These are phyloP conservation scores for Nysson spinosus DNA, from an alignment of 2,888 invertebrate genomes.

Conservation along the genomic window DNA sequence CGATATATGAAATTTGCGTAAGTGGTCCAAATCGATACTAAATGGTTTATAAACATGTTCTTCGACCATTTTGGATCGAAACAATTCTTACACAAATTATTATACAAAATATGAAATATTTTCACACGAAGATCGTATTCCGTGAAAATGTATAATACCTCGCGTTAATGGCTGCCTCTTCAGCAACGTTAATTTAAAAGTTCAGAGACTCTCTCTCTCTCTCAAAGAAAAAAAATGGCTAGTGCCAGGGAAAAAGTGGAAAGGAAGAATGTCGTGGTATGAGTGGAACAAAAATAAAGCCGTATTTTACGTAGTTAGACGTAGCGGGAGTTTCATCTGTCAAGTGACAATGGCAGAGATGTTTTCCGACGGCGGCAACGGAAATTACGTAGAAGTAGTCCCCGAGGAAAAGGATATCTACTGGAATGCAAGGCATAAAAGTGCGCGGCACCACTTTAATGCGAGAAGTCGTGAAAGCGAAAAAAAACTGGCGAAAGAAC, in stretches of 20 bases:
- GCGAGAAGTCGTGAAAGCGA: background rate
- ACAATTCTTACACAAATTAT: too few relatives aligned
- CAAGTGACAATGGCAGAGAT: conserved; percentile 13
- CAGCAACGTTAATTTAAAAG: too few relatives aligned
- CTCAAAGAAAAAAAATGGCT: background rate
- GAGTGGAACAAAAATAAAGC: conserved; percentile 17
- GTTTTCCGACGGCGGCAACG: background rate
- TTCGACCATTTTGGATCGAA: too few relatives aligned
- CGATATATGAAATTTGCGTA: too few relatives aligned
- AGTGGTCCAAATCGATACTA: too few relatives aligned
- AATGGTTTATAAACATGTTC: too few relatives aligned
- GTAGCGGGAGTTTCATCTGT: background rate
- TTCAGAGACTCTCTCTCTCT: too few relatives aligned
- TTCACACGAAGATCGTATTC: too few relatives aligned
- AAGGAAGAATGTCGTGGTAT: background rate
- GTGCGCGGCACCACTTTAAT: conserved; percentile 8
- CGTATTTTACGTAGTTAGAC: background rate
- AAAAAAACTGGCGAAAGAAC: background rate
- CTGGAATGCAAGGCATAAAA: conserved; percentile 20
- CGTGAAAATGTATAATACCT: too few relatives aligned
- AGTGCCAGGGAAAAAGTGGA: background rate
- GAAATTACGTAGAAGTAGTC: conserved; percentile 9
- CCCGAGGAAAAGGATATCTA: conserved; percentile 3
- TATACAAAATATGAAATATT: too few relatives aligned
- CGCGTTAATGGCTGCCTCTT: too few relatives aligned